Base-by-base conservation (phyloP, 2,888 invertebrate genomes). In the Monochamus alternatus region DNA sequence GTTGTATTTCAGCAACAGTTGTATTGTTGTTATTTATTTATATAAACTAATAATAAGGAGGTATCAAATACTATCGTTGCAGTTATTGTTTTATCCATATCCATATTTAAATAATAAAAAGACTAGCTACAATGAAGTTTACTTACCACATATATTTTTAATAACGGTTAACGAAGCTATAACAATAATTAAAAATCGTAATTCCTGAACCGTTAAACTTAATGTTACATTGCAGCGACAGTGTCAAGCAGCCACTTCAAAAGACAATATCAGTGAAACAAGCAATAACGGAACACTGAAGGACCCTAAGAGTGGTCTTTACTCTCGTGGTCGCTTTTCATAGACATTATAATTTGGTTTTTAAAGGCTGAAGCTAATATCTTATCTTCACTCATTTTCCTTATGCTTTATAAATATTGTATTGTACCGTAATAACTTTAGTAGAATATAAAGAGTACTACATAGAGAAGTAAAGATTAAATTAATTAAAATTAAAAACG, bases 201-300 rank as follows among this genome's bases (percentile, higher is more conserved):
- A 58, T 69, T 12, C 44, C 38, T 44, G 14, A 68, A 58, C 55
- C 31, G 31, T 69, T 69, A 52, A 14, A 51, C 31, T 55, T 30
- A 51, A 69, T 60, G 31, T 38, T 60, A 60, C 60, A 31, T 69
- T 47, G 60, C 55, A 60, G 69, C 14, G 31, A 51, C 30, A 32
- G 22, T n/a, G 47, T 31, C 14, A 60, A 69, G 47, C 30, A 38
- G n/a, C 38, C 44, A n/a, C 69, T 69, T 60, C 60, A 69, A 44
- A 47, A 69, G 60, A 68, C 68, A 69, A 69, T 69, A 51, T 60
- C 69, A 60, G 32, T 47, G 60, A 51, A 60, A 69, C 60, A 59
- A 47, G 60, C 60, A 22, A 60, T 60, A 69, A 69, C 60, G 69
- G 59, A 68, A 68, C 22, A 43, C 22, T 43, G 68, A 68, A 60